Base-by-base conservation (phyloP, 1,140 invertebrate genomes). In the Apis dorsata region DNA sequence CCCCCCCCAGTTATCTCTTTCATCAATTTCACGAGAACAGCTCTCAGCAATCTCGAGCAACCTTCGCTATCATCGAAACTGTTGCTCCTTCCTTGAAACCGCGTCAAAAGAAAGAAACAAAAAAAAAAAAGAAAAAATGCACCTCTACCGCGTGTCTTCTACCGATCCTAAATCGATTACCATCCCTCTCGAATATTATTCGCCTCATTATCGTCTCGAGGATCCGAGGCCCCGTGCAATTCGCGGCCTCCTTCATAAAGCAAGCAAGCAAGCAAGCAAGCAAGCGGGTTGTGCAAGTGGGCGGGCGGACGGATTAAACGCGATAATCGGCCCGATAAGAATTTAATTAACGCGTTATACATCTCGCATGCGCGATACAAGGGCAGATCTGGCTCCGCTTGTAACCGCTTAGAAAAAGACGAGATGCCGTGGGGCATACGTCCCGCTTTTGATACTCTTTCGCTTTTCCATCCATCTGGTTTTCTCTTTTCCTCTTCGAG, bases 301-400 rank as follows among this genome's bases (percentile, higher is more conserved):
- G 53, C 57, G 79, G 59, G 53, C 19, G 24, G 69, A 55, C 62
- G 80, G 86, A 86, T 90, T 74, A 77, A 83, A 75, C 71, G 34
- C 81, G 88, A 90, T 90, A 88, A 89, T 87, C 85, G 77, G 19
- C 5, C 15, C 53, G 90, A 90, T 90, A 89, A 90, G 89, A 66
- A 86, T 83, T 85, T 90, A 89, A 90, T 90, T 90, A 90, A 87
- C 89, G 88, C 84, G 74, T 82, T 79, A 80, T 84, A 78, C 79
- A 84, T 83, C 80, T 79, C 84, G 55, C 68, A 66, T 44, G 60
- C 68, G 68, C 70, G 75, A 68, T 76, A 59, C 74, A 75, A 74
- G 82, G 44, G 34, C 65, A n/a, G 15, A 60, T 59, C 66, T 44
- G 60, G 62, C 21, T 57, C 51, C n/a, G 55, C 65, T 62, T 62